A percentile compares a stretch with the other conserved stretches of the same genome.
These are phyloP conservation scores for Brachionus manjavacas DNA, from an alignment of 1,140 invertebrate species.

Conservation along the genomic window DNA sequence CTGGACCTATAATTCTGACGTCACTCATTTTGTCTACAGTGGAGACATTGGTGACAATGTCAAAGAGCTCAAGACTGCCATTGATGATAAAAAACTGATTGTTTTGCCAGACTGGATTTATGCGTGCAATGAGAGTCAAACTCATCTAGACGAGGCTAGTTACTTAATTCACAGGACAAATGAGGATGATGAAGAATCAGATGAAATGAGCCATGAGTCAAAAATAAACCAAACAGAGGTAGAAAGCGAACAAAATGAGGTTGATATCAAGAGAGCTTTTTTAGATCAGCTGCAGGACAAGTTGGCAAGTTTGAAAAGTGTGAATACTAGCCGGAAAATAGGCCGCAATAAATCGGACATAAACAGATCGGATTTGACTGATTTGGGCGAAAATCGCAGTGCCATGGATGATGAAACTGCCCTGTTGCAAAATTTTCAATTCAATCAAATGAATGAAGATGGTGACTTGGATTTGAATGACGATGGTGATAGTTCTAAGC, in stretches of 20 bases:
- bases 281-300: conserved; percentile 31
- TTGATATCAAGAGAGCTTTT: conserved; percentile 36
- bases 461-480: conserved; percentile 2
- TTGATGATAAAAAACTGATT: conserved; percentile 26
- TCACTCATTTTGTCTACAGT: conserved; percentile 39
- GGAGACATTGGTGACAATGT: conserved; percentile 8
- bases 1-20: conserved; percentile 15
- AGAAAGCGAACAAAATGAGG: neutral
- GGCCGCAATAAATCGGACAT: conserved; percentile 8
- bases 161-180: neutral
- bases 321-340: neutral
- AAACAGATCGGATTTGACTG: neutral
- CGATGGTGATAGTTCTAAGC: neutral
- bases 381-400: neutral
- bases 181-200: neutral
- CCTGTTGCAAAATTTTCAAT: conserved; percentile 11
- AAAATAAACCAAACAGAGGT: neutral
- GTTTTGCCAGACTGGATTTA: conserved; percentile 23
- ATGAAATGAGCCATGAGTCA: neutral
- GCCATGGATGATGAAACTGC: conserved; percentile 13
- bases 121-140: neutral
- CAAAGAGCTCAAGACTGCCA: conserved; percentile 25
- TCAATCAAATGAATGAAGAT: conserved; percentile 20
- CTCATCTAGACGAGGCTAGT: neutral
- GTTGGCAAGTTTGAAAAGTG: conserved; percentile 38